These are phyloP conservation scores for Spodoptera litura DNA, from an alignment of 1,140 invertebrate species.

Conservation along the genomic window DNA sequence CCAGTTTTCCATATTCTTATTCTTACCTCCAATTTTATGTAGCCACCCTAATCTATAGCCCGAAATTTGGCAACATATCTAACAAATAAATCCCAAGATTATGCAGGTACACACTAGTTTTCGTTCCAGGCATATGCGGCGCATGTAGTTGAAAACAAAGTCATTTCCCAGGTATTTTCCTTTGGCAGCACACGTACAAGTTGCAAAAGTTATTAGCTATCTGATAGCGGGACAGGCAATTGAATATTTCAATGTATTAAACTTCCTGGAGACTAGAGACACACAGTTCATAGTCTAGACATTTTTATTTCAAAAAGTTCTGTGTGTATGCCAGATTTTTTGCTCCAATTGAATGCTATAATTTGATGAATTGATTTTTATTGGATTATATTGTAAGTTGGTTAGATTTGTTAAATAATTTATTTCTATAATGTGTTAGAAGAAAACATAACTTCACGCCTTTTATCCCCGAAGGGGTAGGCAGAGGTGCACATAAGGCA, in stretches of 20 bases:
- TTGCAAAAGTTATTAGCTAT: slow-evolving; percentile 54
- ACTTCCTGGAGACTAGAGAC: slow-evolving; percentile 41
- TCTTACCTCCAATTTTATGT: not conserved
- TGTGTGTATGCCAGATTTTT: slow-evolving; percentile 18
- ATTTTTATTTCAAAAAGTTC: slow-evolving; percentile 24
- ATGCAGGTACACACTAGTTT: slow-evolving; percentile 21
- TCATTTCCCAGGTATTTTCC: slow-evolving; percentile 54
- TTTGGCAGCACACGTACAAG: slow-evolving; percentile 52
- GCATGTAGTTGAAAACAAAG: slow-evolving; percentile 52
- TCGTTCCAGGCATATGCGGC: slow-evolving; percentile 35
- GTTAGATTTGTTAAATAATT: too few relatives aligned
- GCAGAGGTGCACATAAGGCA: too few relatives aligned
- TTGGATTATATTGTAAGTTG: too few relatives aligned
- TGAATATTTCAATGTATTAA: slow-evolving; percentile 59
- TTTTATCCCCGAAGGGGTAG: too few relatives aligned
- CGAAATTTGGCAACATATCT: slow-evolving; percentile 34
- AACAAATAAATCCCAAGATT: slow-evolving; percentile 44
- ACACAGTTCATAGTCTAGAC: slow-evolving; percentile 35
- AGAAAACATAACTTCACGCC: too few relatives aligned
- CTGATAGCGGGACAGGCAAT: slow-evolving; percentile 56
- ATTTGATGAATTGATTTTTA: too few relatives aligned
- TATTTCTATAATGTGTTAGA: too few relatives aligned
- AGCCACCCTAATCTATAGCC: slow-evolving; percentile 13
- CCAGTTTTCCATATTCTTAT: not conserved
- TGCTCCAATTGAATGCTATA: not conserved